Evolutionary conservation across 1,140 invertebrate species (phyloP), one percentile per base, ranked within the genome.

Genomic region (Acyrthosiphon pisum): DNA sequence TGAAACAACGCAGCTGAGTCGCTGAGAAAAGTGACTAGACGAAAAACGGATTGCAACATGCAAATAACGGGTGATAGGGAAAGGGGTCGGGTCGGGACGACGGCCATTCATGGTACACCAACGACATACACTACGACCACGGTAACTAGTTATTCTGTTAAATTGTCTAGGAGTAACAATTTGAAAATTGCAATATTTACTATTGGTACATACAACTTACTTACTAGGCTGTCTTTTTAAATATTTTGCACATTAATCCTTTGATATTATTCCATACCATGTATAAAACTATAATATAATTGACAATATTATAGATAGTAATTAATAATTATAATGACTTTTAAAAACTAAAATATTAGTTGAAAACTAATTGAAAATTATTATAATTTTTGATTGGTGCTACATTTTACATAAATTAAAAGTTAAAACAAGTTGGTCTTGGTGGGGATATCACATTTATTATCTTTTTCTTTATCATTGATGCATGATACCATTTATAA

Each of bases 1-100:
- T 81, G 6, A 81, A 76, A 92, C 46, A 83, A 92, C 90, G 90
- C 44, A 90, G 46, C 60, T 92, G 44, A 53, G 90, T n/a, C 60
- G 68, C 60, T 92, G 44, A 83, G 41, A 92, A 92, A 92, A 92
- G 35, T 92, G 90, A 92, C 90, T 92, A 83, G 90, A 92, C 90
- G 90, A 92, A 92, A 92, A 92, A 92, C 90, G 68, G 35, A 92
- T 81, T 92, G 44, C 68, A 92, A 92, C 76, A 48, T 92, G 68
- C 90, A 92, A 92, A 83, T 83, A 92, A 92, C 30, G 30, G 30
- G 2, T 50, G 76, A 35, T 14, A 37, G 46, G 30, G 60, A 91
- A 46, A 91, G 90, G 37, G 56, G 56, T 76, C 37, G 68, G 46
- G 89, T 30, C 56, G 89, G 76, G 56, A 68, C 46, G 90, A 83